Evolutionary conservation across 2,888 invertebrate genomes (phyloP), one percentile per base, ranked within the genome.

Genomic region (Oscheius onirici): DNA sequence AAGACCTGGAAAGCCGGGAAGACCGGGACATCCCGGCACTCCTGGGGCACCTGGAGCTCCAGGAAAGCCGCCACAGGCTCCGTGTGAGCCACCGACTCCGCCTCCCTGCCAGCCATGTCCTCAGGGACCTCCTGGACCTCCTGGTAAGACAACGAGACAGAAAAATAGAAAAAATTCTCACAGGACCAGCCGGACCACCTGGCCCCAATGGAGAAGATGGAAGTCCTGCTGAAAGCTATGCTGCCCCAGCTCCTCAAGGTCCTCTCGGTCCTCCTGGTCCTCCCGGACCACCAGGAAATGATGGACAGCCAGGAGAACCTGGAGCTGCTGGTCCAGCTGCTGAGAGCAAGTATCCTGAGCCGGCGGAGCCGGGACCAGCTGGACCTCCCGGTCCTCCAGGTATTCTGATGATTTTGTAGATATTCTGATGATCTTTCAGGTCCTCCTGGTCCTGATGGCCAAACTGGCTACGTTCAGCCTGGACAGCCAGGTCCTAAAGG

Each of bases 401-500:
- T n/a, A n/a, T n/a, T n/a, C n/a, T n/a, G n/a, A n/a, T n/a, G n/a
- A n/a, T n/a, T n/a, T n/a, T n/a, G n/a, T n/a, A n/a, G n/a, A n/a
- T n/a, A n/a, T n/a, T n/a, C n/a, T n/a, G n/a, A n/a, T n/a, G n/a
- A n/a, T n/a, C n/a, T n/a, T n/a, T n/a, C n/a, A n/a, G 77, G 77
- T 52, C 34, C 41, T 15, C 52, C 71, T 3, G 77, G 77, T n/a
- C 26, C 28, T 0, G 24, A 71, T 60, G 77, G 77, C 13, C 17
- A 17, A 13, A 49, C 68, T 13, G 77, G 77, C 17, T 67, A 34
- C 17, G 41, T 41, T 6, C 74, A 69, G 41, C 55, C 74, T 66
- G 78, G 78, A 71, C 70, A 72, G 2, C 74, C 76, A 54, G 78
- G 78, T 69, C 78, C 78, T 66, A 76, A 78, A 70, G 76, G 78